These are phyloP conservation scores for Caerostris darwini DNA, from an alignment of 1,140 invertebrate species.

Conservation along the genomic window DNA sequence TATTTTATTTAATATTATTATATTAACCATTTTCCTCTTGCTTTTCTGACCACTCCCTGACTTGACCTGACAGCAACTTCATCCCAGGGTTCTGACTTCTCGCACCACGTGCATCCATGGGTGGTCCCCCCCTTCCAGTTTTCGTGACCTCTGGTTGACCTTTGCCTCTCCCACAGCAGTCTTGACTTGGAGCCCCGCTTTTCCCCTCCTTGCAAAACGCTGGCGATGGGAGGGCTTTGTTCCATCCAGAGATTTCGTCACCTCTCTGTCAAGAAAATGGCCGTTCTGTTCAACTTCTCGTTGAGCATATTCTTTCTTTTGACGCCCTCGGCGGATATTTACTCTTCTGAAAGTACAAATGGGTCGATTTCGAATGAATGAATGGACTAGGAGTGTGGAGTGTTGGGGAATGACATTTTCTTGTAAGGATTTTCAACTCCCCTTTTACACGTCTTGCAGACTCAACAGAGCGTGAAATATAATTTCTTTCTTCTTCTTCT, in stretches of 20 bases:
- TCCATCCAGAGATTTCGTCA: conserved; percentile 53
- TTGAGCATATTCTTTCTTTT: conserved; percentile 55
- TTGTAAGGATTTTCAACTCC: background rate
- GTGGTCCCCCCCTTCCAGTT: conserved; percentile 65
- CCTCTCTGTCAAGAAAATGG: conserved; percentile 20
- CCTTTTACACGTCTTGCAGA: background rate
- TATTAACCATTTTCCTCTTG: conserved; percentile 52
- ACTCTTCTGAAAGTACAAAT: conserved; percentile 52
- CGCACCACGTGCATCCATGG: conserved; percentile 70
- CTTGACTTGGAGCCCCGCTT: conserved; percentile 1
- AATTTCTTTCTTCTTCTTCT: background rate
- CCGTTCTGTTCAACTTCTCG: conserved; percentile 26
- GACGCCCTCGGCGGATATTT: conserved; percentile 61
- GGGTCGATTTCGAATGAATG: conserved; percentile 54
- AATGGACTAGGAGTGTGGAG: background rate
- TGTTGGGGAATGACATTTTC: background rate
- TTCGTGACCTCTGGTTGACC: conserved; percentile 59
- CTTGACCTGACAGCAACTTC: conserved; percentile 58
- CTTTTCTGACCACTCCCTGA: conserved; percentile 48
- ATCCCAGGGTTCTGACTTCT: conserved; percentile 38
- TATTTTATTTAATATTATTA: conserved; percentile 59
- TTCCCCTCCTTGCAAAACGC: conserved; percentile 29
- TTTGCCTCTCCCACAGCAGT: conserved; percentile 43
- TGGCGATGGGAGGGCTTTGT: conserved; percentile 64
- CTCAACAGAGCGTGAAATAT: conserved; percentile 26